Percentiles rank a stretch among this genome's conserved stretches.
These are phyloP conservation scores for Sclerurus mexicanus DNA, from an alignment of 2,113 vertebrate species.

Conservation along the genomic window DNA sequence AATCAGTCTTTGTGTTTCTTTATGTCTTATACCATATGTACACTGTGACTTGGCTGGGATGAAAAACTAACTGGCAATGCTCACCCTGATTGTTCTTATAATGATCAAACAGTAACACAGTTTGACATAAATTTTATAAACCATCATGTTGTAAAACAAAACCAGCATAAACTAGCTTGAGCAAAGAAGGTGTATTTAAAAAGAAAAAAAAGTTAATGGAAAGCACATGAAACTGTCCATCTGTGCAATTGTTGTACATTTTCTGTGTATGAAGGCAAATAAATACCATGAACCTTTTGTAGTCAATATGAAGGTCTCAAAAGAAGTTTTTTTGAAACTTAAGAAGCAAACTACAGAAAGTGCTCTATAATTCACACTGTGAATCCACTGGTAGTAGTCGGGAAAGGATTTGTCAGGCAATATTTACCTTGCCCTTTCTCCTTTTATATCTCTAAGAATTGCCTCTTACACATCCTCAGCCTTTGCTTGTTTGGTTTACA, in stretches of 20 bases:
- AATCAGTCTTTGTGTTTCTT: not conserved
- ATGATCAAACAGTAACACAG: slow-evolving; percentile 33
- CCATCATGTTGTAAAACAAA: slow-evolving; percentile 19
- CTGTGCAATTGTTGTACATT: not conserved
- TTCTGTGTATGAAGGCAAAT: not conserved
- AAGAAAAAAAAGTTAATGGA: not conserved
- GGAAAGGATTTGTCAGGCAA: not conserved
- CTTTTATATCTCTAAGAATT: not conserved
- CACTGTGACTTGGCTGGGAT: slow-evolving; percentile 3
- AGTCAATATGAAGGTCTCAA: not conserved
- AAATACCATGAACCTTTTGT: not conserved
- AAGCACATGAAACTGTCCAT: slow-evolving; percentile 41
- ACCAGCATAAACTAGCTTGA: slow-evolving; percentile 7
- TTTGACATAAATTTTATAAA: slow-evolving; percentile 51
- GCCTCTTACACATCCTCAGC: not conserved
- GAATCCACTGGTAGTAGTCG: not conserved
- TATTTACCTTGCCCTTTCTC: not conserved
- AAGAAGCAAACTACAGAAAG: not conserved
- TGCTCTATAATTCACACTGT: not conserved
- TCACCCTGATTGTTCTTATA: slow-evolving; percentile 40
- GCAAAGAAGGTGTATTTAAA: slow-evolving; percentile 34
- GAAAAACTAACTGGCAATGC: slow-evolving; percentile 16
- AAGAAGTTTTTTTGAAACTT: not conserved
- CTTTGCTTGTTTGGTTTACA: not conserved
- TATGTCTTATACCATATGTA: not conserved